Evolutionary conservation across 2,797 vertebrate genomes (phyloP).

Genomic region (Pristis pectinata): DNA sequence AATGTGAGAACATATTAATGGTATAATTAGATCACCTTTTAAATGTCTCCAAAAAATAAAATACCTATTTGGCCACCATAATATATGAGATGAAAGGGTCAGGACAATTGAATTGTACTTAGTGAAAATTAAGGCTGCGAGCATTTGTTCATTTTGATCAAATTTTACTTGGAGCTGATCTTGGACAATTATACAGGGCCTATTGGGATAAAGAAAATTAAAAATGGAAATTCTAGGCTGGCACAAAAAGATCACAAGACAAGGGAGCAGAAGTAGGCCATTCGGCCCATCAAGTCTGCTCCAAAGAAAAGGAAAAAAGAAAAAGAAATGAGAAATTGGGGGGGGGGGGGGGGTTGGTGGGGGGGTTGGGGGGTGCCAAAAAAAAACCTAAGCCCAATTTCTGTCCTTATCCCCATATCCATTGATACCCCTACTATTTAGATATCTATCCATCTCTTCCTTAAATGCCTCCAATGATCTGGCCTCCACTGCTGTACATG

Average conservation of each 20-base stretch:
- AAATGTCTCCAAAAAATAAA: not conserved
- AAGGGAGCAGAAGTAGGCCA: too few relatives aligned
- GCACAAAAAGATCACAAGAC: not conserved
- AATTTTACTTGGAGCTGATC: not conserved
- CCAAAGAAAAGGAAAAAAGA: too few relatives aligned
- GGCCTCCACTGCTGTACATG: too few relatives aligned
- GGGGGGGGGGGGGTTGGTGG: too few relatives aligned
- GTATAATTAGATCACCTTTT: not conserved
- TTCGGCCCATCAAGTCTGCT: too few relatives aligned
- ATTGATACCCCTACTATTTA: too few relatives aligned
- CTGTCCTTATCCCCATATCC: too few relatives aligned
- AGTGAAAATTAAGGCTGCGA: not conserved
- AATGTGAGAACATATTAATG: not conserved
- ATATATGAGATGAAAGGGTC: not conserved
- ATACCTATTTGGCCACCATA: not conserved
- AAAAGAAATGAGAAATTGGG: too few relatives aligned
- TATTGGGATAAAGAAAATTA: not conserved
- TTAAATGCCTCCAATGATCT: too few relatives aligned
- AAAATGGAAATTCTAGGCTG: not conserved
- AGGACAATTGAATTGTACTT: not conserved
- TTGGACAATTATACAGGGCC: not conserved
- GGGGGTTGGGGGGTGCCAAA: too few relatives aligned
- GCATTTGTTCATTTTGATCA: not conserved
- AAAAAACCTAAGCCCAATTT: too few relatives aligned
- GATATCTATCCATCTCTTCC: too few relatives aligned